Percentiles rank a stretch among this genome's conserved stretches.
These are phyloP conservation scores for Alouatta palliata DNA, from an alignment of 2,113 vertebrate species.

Conservation along the genomic window DNA sequence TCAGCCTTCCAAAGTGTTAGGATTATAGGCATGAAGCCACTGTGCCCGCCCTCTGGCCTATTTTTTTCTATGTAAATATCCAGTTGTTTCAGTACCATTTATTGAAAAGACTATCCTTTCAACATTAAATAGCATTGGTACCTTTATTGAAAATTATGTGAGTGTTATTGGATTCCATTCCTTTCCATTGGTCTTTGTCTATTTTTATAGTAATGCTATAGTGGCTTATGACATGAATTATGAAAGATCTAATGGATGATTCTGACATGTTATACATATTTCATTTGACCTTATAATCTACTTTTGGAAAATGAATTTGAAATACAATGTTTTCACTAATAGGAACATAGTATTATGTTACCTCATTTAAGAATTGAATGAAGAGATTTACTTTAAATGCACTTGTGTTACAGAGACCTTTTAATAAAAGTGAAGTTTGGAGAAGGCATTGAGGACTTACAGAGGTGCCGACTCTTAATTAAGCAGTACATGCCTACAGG, in stretches of 20 bases:
- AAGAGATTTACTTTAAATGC: conserved; percentile 56
- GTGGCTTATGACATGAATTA: background rate
- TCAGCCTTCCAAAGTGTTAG: no score
- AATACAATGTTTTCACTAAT: conserved; percentile 20
- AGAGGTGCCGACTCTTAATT: conserved; percentile 84
- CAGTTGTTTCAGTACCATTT: background rate
- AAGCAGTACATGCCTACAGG: conserved; percentile 86
- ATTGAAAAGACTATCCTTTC: conserved; percentile 12
- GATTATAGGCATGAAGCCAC: no score
- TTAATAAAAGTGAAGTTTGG: conserved; percentile 85
- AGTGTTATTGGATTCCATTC: background rate
- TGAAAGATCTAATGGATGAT: conserved; percentile 39
- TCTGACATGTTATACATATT: conserved; percentile 37
- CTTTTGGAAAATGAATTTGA: conserved; percentile 58
- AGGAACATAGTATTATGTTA: background rate
- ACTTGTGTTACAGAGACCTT: conserved; percentile 87
- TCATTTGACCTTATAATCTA: conserved; percentile 45
- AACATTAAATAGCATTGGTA: background rate
- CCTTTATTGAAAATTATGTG: conserved; percentile 8
- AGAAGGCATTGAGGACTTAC: conserved; percentile 64
- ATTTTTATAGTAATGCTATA: background rate
- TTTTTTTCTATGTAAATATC: background rate
- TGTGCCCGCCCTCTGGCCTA: background rate
- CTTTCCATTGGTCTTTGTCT: background rate
- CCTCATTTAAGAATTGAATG: conserved; percentile 34